phyloP scores from a whole-genome alignment of 1,140 invertebrate species.

The Temnothorax curvispinosus region DNA sequence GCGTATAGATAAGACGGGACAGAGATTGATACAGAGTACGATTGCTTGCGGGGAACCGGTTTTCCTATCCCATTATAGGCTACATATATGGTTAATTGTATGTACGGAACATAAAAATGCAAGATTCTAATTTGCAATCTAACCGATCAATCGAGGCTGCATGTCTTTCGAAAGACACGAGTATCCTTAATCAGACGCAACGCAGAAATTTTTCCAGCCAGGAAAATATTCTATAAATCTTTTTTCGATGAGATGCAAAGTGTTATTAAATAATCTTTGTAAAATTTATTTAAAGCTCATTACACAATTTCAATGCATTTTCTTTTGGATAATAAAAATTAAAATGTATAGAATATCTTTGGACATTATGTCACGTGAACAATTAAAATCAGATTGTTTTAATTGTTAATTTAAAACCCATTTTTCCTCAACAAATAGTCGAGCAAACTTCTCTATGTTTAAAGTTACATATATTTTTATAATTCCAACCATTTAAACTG shows the following conservation, averaged over 20 bases:
- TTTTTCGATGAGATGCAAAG: background rate
- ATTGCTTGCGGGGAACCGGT: background rate
- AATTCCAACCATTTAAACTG: background rate
- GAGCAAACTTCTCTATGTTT: background rate
- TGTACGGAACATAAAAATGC: background rate
- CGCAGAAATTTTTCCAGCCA: background rate
- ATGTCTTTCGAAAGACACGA: background rate
- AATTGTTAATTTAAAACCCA: background rate
- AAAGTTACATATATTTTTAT: background rate
- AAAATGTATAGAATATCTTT: background rate
- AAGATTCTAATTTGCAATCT: background rate
- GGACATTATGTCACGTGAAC: no score
- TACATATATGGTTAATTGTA: background rate
- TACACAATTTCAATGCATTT: background rate
- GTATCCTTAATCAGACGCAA: background rate
- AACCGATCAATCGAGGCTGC: background rate
- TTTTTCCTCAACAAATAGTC: background rate
- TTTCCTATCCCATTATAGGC: constrained; percentile 3
- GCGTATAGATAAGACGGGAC: constrained; percentile 51
- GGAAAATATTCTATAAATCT: background rate
- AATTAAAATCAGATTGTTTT: background rate
- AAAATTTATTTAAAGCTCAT: background rate
- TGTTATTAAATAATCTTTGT: background rate
- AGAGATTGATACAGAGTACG: constrained; percentile 38
- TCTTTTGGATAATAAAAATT: background rate